Evolutionary conservation across 2,797 vertebrate genomes (phyloP), one percentile per base, ranked within the genome.

Genomic region (Anguilla marmorata): DNA sequence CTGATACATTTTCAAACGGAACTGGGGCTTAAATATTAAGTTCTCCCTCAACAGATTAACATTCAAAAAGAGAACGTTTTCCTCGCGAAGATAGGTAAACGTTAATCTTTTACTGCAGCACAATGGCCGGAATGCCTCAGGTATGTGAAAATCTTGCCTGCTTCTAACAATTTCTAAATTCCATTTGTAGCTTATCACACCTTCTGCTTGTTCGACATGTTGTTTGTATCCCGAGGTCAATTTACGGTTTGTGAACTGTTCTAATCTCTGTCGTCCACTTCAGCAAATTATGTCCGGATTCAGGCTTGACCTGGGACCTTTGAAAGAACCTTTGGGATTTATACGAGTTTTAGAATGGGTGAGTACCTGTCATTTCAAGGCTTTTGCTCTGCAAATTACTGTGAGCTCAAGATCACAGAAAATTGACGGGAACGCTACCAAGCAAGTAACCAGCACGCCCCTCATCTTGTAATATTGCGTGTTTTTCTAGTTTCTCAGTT

Each of bases 341-440:
- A 96, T 96, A 80, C 96, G 96, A 33, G 72, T 96, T 45, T 87
- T 96, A 52, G 96, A 96, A 89, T 96, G 96, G 96, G 96, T 96
- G 90, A 95, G 95, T 86, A 85, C 8, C 9, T 82, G 79, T n/a
- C 79, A 82, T 16, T 45, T 80, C 72, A 37, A 45, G 19, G 41
- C 19, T 11, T 82, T 80, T 82, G 79, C 19, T n/a, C 45, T 80
- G 76, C 76, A 45, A 80, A 45, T 21, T 45, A 80, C 45, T 45
- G 16, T 16, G 45, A 16, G 9, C 76, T 80, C 76, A 80, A 16
- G 33, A 21, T 12, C 3, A 21, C 41, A 3, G 19, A 21, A 80
- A 60, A 56, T 87, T 66, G 1, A 8, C 2, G 5, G 27, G 48
- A 14, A 33, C 30, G 41, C 3, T 54, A n/a, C 12, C 45, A 56